Evolutionary conservation across 2,113 vertebrate species (phyloP).

Genomic region (Scophthalmus maximus): DNA sequence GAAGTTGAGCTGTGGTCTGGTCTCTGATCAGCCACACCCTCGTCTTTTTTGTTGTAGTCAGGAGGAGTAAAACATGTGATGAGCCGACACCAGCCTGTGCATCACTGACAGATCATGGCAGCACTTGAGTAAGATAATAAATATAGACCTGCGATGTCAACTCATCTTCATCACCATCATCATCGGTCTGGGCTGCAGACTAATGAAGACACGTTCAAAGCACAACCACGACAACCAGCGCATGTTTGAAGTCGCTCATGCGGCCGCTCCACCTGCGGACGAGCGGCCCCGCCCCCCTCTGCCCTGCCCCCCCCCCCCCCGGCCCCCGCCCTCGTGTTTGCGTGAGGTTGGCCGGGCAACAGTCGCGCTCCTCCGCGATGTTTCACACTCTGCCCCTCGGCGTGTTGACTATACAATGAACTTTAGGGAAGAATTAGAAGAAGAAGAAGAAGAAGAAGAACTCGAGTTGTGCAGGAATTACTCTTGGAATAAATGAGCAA

Average conservation of each 20-base stretch:
- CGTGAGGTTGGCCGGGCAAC: constrained; percentile 70
- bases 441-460: too few relatives aligned
- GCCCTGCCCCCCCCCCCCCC: not conserved
- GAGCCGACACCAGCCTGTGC: not conserved
- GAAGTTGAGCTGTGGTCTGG: not conserved
- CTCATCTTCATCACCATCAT: not conserved
- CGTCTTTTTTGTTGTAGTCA: constrained; percentile 5
- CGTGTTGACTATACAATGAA: constrained; percentile 4
- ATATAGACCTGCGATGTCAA: not conserved
- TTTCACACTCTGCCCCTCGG: constrained; percentile 52
- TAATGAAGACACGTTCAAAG: constrained; percentile 20
- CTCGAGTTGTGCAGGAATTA: too few relatives aligned
- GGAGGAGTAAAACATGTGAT: constrained; percentile 6
- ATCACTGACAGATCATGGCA: too few relatives aligned
- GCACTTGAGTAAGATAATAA: too few relatives aligned
- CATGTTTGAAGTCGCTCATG: not conserved
- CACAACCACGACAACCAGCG: not conserved
- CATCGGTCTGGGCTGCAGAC: not conserved
- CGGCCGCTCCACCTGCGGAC: constrained; percentile 58
- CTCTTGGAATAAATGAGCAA: not conserved
- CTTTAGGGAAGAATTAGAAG: not conserved
- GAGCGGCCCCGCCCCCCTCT: not conserved
- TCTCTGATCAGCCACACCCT: constrained; percentile 55
- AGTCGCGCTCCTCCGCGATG: constrained; percentile 45
- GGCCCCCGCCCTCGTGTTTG: constrained; percentile 56